These are phyloP conservation scores for Elephas maximus DNA, from an alignment of 2,113 vertebrate genomes.

Conservation along the genomic window DNA sequence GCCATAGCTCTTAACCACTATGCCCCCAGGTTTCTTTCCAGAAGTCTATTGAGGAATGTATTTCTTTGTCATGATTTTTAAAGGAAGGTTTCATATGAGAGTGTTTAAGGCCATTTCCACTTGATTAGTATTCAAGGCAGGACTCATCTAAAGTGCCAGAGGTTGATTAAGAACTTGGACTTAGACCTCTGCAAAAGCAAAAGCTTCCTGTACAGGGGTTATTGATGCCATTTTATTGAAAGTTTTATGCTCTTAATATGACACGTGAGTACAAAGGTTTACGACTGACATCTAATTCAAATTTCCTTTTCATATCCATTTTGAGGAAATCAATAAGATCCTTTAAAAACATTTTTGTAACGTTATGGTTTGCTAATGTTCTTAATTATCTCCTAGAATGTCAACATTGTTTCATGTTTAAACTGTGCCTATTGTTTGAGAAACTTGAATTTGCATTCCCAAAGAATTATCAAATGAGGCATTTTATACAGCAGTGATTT, in stretches of 20 bases:
- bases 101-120: slow-evolving; percentile 34
- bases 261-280: slow-evolving; percentile 12
- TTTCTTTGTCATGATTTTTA: slow-evolving; percentile 33
- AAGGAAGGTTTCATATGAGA: slow-evolving; percentile 21
- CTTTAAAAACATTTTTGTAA: slow-evolving; percentile 28
- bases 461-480: slow-evolving; percentile 63
- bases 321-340: slow-evolving; percentile 51
- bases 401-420: slow-evolving; percentile 71
- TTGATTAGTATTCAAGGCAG: slow-evolving; percentile 57
- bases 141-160: background rate
- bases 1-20: too few relatives aligned
- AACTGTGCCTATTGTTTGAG: slow-evolving; percentile 44
- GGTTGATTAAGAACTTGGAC: background rate
- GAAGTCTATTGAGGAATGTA: slow-evolving; percentile 39
- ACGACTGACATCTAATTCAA: slow-evolving; percentile 44
- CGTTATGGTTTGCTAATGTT: slow-evolving; percentile 56
- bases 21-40: background rate
- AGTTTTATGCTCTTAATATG: slow-evolving; percentile 1
- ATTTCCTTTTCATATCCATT: slow-evolving; percentile 52
- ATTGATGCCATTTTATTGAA: background rate
- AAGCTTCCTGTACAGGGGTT: background rate
- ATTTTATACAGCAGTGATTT: slow-evolving; percentile 65
- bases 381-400: slow-evolving; percentile 44
- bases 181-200: background rate
- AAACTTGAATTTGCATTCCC: slow-evolving; percentile 70